phyloP scores from a whole-genome alignment of 2,888 invertebrate genomes.

The Cephus pulcher region DNA sequence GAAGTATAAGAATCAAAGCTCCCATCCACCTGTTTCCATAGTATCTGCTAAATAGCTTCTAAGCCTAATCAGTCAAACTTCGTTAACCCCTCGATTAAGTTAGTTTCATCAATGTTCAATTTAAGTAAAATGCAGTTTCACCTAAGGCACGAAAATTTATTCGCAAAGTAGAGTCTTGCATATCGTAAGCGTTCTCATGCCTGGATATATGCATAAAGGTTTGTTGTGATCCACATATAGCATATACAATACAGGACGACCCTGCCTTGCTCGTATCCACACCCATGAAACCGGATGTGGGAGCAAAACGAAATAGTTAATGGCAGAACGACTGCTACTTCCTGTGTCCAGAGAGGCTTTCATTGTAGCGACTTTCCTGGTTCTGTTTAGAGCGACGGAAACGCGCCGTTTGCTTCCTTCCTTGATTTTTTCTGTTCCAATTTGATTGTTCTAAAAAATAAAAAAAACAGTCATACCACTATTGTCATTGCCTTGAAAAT shows the following conservation, averaged over 20 bases:
- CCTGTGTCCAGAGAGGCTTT: conserved; percentile 45
- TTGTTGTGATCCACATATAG: background rate
- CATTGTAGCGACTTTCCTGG: conserved; percentile 37
- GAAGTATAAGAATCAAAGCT: too few relatives aligned
- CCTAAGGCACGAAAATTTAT: background rate
- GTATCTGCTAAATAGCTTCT: background rate
- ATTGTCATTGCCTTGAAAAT: background rate
- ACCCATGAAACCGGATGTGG: conserved; percentile 1
- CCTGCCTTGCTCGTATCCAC: background rate
- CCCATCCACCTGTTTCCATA: too few relatives aligned
- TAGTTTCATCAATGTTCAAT: background rate
- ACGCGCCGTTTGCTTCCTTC: conserved; percentile 38
- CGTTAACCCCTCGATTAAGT: background rate
- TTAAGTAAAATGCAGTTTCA: background rate
- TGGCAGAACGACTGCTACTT: conserved; percentile 46
- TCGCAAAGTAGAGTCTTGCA: background rate
- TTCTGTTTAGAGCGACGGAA: conserved; percentile 33
- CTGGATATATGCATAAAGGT: background rate
- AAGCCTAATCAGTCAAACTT: background rate
- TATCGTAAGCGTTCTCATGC: background rate
- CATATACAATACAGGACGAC: background rate
- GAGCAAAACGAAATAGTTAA: conserved; percentile 48
- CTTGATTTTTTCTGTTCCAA: conserved; percentile 15
- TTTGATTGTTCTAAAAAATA: background rate
- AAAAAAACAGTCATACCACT: too few relatives aligned